Percentiles rank a stretch among this genome's conserved stretches.
Conservation (phyloP, 2,888 invertebrate species). For the Mythimna pallens region DNA sequence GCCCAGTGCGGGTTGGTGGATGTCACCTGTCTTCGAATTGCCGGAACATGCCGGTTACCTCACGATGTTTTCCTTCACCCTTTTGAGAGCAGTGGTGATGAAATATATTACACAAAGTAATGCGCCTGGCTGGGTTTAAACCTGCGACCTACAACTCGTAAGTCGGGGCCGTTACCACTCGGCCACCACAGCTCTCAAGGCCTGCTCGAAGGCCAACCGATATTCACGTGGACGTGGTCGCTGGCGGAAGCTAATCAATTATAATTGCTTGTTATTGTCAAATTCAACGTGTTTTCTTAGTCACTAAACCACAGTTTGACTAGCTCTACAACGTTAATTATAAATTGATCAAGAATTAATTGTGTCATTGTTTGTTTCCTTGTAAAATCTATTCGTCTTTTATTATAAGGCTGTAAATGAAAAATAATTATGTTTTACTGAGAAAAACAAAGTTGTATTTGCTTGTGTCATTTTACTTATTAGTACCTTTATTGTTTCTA, state of each 20-base stretch:
- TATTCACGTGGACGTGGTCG: no score
- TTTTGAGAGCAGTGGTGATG: no score
- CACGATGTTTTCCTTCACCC: no score
- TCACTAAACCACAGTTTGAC: background rate
- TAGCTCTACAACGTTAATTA: background rate
- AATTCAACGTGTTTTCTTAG: background rate
- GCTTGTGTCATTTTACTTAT: background rate
- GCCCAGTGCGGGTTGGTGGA: no score
- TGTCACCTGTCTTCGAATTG: no score
- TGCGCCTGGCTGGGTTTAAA: no score
- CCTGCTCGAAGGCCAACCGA: no score
- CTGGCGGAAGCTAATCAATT: background rate
- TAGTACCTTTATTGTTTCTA: background rate
- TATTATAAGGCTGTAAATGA: background rate
- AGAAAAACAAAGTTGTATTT: conserved; percentile 2
- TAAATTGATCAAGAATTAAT: background rate
- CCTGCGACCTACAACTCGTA: no score
- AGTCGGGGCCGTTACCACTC: no score
- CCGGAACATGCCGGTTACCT: no score
- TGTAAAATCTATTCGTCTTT: background rate
- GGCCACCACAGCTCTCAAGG: no score
- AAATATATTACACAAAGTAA: no score
- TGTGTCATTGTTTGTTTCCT: conserved; percentile 18
- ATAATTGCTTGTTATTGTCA: background rate
- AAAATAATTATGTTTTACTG: conserved; percentile 5